These are phyloP conservation scores for Parelbella ahira DNA, from an alignment of 2,888 invertebrate species.

Conservation along the genomic window DNA sequence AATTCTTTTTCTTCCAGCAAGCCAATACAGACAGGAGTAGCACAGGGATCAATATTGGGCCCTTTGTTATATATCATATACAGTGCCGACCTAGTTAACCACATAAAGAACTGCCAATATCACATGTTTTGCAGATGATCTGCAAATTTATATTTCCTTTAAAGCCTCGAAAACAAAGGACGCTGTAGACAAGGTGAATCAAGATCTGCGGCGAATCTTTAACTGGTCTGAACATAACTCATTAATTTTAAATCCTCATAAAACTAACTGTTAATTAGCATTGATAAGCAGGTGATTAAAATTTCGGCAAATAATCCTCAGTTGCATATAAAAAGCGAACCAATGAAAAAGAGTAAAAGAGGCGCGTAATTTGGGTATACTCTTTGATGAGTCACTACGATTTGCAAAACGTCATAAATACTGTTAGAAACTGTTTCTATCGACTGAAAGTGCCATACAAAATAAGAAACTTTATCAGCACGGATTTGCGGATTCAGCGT, in stretches of 20 bases:
- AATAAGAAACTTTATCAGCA: constrained; percentile 1
- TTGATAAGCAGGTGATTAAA: background rate
- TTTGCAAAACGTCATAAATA: background rate
- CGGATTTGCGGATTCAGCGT: background rate
- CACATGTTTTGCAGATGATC: constrained; percentile 5
- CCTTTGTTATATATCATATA: too few relatives aligned
- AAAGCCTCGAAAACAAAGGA: background rate
- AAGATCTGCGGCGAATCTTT: background rate
- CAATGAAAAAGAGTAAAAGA: background rate
- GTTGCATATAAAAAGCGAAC: too few relatives aligned
- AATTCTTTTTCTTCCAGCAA: background rate
- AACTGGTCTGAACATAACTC: background rate
- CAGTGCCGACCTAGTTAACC: background rate
- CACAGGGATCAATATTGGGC: background rate
- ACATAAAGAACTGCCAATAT: background rate
- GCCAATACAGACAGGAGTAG: background rate
- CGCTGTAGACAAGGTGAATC: background rate
- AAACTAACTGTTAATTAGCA: constrained; percentile 1
- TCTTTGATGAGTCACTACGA: background rate
- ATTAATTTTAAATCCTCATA: background rate
- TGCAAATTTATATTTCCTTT: constrained; percentile 6
- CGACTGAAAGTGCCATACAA: constrained; percentile 1
- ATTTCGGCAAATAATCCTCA: too few relatives aligned
- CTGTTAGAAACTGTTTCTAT: constrained; percentile 4
- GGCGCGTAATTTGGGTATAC: constrained; percentile 4